Evolutionary conservation across 2,888 invertebrate genomes (phyloP).

Genomic region (Eristalis arbustorum): DNA sequence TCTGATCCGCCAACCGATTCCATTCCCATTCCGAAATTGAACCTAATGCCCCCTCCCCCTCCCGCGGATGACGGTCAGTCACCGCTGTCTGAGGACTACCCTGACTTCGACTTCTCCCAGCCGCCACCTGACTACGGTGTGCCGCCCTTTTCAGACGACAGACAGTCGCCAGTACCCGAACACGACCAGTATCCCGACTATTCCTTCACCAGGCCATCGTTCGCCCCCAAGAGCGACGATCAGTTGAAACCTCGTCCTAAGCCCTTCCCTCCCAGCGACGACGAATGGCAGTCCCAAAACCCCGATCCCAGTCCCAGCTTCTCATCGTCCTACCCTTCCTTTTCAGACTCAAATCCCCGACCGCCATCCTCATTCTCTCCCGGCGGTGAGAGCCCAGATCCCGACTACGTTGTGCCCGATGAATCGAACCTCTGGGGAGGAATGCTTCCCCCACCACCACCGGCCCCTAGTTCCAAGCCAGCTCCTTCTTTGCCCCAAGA

Average conservation of each 20-base stretch:
- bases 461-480: neutral
- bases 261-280: neutral
- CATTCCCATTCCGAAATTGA: constrained; percentile 29
- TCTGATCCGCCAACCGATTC: neutral
- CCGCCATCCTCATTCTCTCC: neutral
- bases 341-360: neutral
- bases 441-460: constrained; percentile 5
- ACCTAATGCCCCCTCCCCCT: constrained; percentile 49
- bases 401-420: neutral
- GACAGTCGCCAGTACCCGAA: neutral
- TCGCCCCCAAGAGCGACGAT: neutral
- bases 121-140: neutral
- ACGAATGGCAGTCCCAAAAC: constrained; percentile 19
- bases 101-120: neutral
- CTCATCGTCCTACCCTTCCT: constrained; percentile 11
- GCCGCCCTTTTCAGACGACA: neutral
- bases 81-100: constrained; percentile 22
- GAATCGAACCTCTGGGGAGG: constrained; percentile 34
- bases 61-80: constrained; percentile 36
- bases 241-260: neutral
- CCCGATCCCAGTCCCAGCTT: constrained; percentile 26
- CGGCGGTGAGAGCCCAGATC: constrained; percentile 9
- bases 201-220: neutral
- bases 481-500: constrained; percentile 12
- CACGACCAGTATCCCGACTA: neutral